Percentiles rank a stretch among this genome's conserved stretches.
phyloP scores from a whole-genome alignment of 1,140 invertebrate genomes.

The Carcinoscorpius rotundicauda region DNA sequence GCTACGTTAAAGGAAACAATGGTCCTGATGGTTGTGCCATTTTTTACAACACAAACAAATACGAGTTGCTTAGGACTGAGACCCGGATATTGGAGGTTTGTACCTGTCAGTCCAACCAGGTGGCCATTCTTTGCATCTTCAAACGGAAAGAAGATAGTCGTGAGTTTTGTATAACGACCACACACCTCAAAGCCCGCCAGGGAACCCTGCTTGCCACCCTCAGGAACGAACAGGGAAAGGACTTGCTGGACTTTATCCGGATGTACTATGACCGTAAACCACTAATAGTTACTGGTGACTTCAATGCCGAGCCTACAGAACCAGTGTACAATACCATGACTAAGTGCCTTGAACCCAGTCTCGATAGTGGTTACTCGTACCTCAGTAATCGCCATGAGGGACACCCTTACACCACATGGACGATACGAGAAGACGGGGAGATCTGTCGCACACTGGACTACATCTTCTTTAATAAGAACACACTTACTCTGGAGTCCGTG shows the following conservation, averaged over 20 bases:
- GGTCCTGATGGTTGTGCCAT: constrained; percentile 70
- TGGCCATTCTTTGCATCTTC: constrained; percentile 31
- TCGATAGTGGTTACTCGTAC: constrained; percentile 36
- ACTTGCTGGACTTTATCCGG: constrained; percentile 48
- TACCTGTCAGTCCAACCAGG: constrained; percentile 57
- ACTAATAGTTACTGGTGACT: constrained; percentile 58
- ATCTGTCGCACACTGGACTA: constrained; percentile 65
- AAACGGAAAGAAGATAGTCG: constrained; percentile 38
- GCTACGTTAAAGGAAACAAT: constrained; percentile 55
- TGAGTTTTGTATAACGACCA: constrained; percentile 54
- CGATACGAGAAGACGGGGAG: constrained; percentile 55
- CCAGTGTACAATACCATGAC: constrained; percentile 51
- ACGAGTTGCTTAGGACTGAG: constrained; percentile 45
- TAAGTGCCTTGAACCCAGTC: constrained; percentile 20
- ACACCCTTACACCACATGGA: constrained; percentile 65
- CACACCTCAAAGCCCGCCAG: constrained; percentile 62
- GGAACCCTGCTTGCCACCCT: constrained; percentile 51
- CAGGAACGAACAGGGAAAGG: constrained; percentile 60
- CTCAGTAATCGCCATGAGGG: constrained; percentile 31
- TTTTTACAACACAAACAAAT: constrained; percentile 51
- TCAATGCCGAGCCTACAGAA: constrained; percentile 62
- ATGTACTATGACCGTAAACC: constrained; percentile 36
- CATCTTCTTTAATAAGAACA: constrained; percentile 51
- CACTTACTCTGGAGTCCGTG: constrained; percentile 45
- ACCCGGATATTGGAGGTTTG: constrained; percentile 52